Evolutionary conservation across 2,888 invertebrate species (phyloP).

Genomic region (Pilophorus perplexus): DNA sequence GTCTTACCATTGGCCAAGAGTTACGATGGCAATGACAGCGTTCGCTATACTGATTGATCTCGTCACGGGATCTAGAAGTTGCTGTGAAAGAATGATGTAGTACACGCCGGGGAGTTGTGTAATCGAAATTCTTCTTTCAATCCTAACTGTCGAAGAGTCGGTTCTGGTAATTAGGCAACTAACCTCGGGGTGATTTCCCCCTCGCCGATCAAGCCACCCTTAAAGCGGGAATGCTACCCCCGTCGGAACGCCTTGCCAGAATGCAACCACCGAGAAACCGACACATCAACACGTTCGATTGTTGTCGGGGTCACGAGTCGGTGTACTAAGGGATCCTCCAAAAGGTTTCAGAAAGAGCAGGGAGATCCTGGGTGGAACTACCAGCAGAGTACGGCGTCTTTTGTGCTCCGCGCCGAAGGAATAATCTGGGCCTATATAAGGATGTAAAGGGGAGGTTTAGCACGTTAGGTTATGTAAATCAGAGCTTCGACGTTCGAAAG

Average conservation of each 20-base stretch:
- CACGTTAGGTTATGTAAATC: slow-evolving; percentile 39
- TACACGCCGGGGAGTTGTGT: slow-evolving; percentile 16
- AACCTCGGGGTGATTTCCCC: slow-evolving; percentile 1
- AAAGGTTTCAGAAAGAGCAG: slow-evolving; percentile 16
- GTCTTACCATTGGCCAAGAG: slow-evolving; percentile 32
- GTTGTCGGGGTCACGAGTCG: slow-evolving; percentile 34
- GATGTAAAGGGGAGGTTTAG: slow-evolving; percentile 32
- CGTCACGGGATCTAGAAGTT: slow-evolving; percentile 33
- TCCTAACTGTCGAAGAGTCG: background rate
- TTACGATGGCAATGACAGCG: slow-evolving; percentile 18
- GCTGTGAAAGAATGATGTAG: slow-evolving; percentile 12
- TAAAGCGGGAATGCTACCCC: background rate
- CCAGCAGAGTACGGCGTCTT: slow-evolving; percentile 22
- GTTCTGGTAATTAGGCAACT: slow-evolving; percentile 38
- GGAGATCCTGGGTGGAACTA: slow-evolving; percentile 7
- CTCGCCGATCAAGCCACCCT: background rate
- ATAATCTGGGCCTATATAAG: slow-evolving; percentile 36
- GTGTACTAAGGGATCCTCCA: slow-evolving; percentile 9
- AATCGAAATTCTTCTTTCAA: slow-evolving; percentile 14
- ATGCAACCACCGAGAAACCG: slow-evolving; percentile 22
- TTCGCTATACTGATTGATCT: slow-evolving; percentile 25
- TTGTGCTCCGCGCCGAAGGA: slow-evolving; percentile 14
- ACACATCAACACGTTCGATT: slow-evolving; percentile 40
- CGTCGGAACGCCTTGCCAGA: slow-evolving; percentile 18
- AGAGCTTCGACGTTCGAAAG: slow-evolving; percentile 35